Conservation (phyloP, 2,888 invertebrate genomes). For the Stegophylla sp. region DNA sequence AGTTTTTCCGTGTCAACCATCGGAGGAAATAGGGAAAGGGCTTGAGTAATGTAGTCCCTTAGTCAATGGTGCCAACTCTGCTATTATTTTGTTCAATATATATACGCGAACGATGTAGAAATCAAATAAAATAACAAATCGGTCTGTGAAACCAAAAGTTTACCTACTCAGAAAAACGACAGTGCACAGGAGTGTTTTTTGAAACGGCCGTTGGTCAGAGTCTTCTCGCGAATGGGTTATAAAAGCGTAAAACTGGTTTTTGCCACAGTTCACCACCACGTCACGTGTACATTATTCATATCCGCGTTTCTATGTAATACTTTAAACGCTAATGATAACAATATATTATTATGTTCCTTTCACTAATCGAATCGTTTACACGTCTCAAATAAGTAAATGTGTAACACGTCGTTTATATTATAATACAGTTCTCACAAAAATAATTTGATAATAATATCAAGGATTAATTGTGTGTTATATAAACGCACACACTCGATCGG, state of each 20-base stretch:
- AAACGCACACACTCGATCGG: neutral
- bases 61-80: too few relatives aligned
- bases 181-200: neutral
- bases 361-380: conserved; percentile 13
- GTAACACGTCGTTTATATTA: neutral
- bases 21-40: too few relatives aligned
- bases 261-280: neutral
- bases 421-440: neutral
- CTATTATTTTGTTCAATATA: too few relatives aligned
- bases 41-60: too few relatives aligned
- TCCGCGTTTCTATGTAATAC: conserved; percentile 12
- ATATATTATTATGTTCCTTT: neutral
- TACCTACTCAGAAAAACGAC: neutral
- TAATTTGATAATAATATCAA: conserved; percentile 2
- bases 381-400: neutral
- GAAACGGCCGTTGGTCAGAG: too few relatives aligned
- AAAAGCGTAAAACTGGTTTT: conserved; percentile 16
- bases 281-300: conserved; percentile 3
- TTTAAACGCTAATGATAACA: conserved; percentile 6
- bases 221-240: neutral
- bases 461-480: neutral
- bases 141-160: conserved; percentile 11
- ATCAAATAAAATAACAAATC: too few relatives aligned
- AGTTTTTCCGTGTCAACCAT: too few relatives aligned
- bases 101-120: too few relatives aligned